A percentile compares a stretch with the other conserved stretches of the same genome.
Evolutionary conservation across 2,113 vertebrate genomes (phyloP).

Genomic region (Microcebus lehilahytsara): DNA sequence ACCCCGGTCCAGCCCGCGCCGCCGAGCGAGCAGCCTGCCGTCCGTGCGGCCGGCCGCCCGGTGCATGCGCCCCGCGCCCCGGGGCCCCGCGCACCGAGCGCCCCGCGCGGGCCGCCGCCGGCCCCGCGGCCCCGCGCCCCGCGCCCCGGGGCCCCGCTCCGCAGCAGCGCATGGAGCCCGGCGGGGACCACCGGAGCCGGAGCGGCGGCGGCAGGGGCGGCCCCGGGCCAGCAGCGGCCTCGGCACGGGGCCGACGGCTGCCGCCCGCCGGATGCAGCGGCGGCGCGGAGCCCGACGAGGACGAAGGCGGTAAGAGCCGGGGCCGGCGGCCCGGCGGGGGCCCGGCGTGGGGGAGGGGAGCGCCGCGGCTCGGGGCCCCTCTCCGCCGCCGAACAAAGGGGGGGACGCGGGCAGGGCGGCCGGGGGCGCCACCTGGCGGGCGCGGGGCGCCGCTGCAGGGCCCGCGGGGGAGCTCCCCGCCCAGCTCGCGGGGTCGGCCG

Average conservation of each 20-base stretch:
- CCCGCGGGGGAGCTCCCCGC: constrained; percentile 64
- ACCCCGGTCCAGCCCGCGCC: constrained; percentile 88
- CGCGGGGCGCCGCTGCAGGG: constrained; percentile 49
- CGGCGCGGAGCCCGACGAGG: constrained; percentile 67
- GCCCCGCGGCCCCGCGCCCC: constrained; percentile 65
- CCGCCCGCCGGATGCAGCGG: constrained; percentile 62
- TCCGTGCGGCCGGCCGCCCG: constrained; percentile 79
- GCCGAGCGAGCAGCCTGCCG: constrained; percentile 86
- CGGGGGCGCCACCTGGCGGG: constrained; percentile 82
- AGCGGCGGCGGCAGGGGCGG: constrained; percentile 73
- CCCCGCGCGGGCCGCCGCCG: constrained; percentile 53
- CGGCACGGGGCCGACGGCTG: constrained; percentile 70
- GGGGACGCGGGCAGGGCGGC: constrained; percentile 78
- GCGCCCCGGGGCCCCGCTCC: constrained; percentile 68
- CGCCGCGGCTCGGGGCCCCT: constrained; percentile 69
- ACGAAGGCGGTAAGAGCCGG: constrained; percentile 73
- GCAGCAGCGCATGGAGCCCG: constrained; percentile 72
- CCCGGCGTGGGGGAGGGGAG: constrained; percentile 66
- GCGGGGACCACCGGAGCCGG: constrained; percentile 73
- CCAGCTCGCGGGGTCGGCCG: constrained; percentile 53
- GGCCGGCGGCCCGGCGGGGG: constrained; percentile 74
- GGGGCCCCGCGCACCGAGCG: constrained; percentile 55
- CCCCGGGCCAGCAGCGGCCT: constrained; percentile 71
- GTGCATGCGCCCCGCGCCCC: constrained; percentile 66
- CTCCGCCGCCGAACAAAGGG: constrained; percentile 84